These are phyloP conservation scores for Sipha flava DNA, from an alignment of 1,140 invertebrate genomes.

Conservation along the genomic window DNA sequence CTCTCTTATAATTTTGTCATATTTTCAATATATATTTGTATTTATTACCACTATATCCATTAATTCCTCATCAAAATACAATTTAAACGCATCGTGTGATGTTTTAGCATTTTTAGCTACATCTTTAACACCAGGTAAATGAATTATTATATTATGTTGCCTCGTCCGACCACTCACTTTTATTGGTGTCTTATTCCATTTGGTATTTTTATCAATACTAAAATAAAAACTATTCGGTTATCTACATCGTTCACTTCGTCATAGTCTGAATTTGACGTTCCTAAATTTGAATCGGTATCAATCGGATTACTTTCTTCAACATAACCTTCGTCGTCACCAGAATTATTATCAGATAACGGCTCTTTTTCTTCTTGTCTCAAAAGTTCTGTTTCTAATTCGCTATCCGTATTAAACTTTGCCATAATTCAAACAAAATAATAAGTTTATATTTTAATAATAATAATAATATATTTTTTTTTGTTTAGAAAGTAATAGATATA, in stretches of 20 bases:
- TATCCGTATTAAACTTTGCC: neutral
- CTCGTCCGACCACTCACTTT: neutral
- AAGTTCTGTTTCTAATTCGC: neutral
- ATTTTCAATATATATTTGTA: neutral
- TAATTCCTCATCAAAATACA: neutral
- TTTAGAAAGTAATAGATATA: too few species aligned
- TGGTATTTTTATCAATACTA: neutral
- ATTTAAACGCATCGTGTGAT: neutral
- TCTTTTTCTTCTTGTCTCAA: neutral
- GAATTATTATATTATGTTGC: slow-evolving; percentile 5
- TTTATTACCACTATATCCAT: neutral
- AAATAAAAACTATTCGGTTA: neutral
- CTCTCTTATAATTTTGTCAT: neutral
- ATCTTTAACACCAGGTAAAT: neutral
- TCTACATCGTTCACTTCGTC: neutral
- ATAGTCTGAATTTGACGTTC: neutral
- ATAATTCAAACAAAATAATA: neutral
- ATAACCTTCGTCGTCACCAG: neutral
- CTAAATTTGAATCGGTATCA: neutral
- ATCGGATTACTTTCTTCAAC: neutral
- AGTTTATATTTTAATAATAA: neutral
- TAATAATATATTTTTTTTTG: too few species aligned
- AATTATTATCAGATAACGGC: neutral
- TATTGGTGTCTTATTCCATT: neutral
- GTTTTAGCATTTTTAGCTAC: slow-evolving; percentile 6